Conservation (phyloP, 2,113 vertebrate genomes). For the Platysteira castanea region DNA sequence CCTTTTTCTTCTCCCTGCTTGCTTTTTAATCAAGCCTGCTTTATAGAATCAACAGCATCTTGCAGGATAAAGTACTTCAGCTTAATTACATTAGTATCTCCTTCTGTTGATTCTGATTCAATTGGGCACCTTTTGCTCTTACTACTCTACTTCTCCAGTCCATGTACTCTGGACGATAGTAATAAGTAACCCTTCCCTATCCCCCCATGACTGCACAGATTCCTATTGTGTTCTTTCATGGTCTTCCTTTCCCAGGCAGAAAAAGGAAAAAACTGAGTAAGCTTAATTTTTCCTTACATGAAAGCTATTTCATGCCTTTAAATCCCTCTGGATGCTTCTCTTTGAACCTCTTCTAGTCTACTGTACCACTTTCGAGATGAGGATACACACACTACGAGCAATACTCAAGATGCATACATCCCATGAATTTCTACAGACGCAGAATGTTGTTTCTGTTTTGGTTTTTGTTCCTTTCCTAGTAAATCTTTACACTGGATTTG, state of each 20-base stretch:
- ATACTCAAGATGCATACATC: background rate
- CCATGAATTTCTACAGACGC: background rate
- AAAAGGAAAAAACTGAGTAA: background rate
- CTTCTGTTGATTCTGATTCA: background rate
- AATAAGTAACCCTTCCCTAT: background rate
- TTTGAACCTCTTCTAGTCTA: background rate
- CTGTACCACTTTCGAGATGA: background rate
- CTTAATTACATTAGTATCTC: background rate
- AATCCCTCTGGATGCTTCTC: background rate
- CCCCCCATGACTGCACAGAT: background rate
- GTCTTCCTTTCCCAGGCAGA: background rate
- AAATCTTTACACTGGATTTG: background rate
- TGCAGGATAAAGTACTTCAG: background rate
- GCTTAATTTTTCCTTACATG: background rate
- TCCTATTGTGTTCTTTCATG: background rate
- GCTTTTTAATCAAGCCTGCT: background rate
- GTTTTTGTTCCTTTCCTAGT: background rate
- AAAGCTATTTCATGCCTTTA: background rate
- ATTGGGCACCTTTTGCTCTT: background rate
- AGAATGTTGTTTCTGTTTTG: background rate
- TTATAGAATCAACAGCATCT: background rate
- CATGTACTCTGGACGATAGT: background rate
- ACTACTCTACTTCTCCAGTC: background rate
- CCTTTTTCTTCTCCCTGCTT: background rate
- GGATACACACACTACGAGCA: background rate